Percentiles rank a stretch among this genome's conserved stretches.
Evolutionary conservation across 2,113 vertebrate species (phyloP).

Genomic region (Microtus oregoni): DNA sequence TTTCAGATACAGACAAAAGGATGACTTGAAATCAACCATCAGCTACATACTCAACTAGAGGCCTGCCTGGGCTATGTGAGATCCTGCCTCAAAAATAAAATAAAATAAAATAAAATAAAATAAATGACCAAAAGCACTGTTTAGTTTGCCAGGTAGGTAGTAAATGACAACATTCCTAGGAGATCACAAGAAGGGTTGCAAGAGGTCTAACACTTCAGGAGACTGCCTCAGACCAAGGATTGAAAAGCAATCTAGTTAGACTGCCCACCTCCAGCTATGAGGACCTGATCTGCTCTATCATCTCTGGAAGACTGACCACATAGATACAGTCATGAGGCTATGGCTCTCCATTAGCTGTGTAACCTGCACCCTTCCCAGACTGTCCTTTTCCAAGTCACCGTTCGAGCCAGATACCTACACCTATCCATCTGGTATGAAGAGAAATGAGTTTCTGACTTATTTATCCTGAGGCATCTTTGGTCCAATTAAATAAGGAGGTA

Average conservation of each 20-base stretch:
- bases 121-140: not conserved
- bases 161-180: not conserved
- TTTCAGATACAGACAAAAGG: not conserved
- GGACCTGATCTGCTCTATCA: not conserved
- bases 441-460: slow-evolving; percentile 3
- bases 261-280: not conserved
- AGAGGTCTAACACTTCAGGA: not conserved
- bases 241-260: not conserved
- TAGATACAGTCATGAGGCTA: not conserved
- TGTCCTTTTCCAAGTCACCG: not conserved
- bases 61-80: not conserved
- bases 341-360: not conserved
- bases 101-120: not conserved
- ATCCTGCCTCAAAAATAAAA: not conserved
- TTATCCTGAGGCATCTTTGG: not conserved
- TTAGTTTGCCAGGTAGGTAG: not conserved
- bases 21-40: not conserved
- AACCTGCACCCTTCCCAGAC: not conserved
- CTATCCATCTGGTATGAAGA: not conserved
- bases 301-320: not conserved
- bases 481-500: not conserved
- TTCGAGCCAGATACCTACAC: not conserved
- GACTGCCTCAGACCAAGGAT: not conserved
- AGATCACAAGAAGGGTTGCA: not conserved
- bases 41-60: not conserved